Conservation (phyloP, 2,113 vertebrate species). For the Clarias magur region DNA sequence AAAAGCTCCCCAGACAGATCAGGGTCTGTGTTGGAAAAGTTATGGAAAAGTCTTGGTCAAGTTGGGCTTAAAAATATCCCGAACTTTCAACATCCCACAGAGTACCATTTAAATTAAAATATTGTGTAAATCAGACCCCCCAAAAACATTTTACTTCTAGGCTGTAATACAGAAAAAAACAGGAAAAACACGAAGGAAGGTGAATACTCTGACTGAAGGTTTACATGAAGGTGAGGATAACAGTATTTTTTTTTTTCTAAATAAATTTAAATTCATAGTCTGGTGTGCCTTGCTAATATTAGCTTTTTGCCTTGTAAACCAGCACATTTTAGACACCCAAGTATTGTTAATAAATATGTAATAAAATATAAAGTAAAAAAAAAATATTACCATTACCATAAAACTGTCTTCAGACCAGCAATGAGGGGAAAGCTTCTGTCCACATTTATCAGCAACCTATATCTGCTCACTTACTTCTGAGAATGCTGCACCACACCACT, state of each 20-base stretch:
- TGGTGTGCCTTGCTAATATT: background rate
- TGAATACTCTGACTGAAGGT: no score
- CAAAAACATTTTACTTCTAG: no score
- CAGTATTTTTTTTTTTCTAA: background rate
- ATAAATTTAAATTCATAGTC: background rate
- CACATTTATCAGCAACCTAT: background rate
- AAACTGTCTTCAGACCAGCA: conserved; percentile 34
- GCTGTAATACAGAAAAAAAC: no score
- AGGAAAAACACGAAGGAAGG: no score
- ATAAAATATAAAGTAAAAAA: background rate
- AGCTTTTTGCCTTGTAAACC: background rate
- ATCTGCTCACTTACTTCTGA: conserved; percentile 27
- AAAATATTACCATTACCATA: no score
- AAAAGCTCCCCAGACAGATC: no score
- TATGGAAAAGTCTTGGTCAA: no score
- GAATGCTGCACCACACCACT: conserved; percentile 19
- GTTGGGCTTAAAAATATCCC: no score
- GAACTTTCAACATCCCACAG: no score
- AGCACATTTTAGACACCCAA: background rate
- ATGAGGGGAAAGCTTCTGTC: conserved; percentile 10
- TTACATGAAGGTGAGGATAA: background rate
- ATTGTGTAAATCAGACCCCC: no score
- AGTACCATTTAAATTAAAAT: no score
- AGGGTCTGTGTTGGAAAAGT: no score
- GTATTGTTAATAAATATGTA: background rate